A percentile compares a stretch with the other conserved stretches of the same genome.
Conservation (phyloP, 1,140 invertebrate species). For the Macrotrachela quadricornifera region DNA sequence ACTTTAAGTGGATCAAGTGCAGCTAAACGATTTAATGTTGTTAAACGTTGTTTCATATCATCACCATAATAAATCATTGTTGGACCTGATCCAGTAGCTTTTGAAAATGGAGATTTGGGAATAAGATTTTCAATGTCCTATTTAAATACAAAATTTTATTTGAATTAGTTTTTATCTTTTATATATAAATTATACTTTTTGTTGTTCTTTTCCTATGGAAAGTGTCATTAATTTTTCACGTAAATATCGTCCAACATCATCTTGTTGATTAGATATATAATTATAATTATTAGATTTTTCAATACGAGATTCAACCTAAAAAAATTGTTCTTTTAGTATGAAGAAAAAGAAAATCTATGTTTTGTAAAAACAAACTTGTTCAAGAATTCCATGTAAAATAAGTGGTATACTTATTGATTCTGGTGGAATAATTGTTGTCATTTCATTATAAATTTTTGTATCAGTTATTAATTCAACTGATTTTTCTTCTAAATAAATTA, state of each 20-base stretch:
- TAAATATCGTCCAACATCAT: slow-evolving; percentile 17
- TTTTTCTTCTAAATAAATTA: not conserved
- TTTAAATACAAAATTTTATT: too few relatives aligned
- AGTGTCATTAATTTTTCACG: too few relatives aligned
- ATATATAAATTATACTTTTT: not conserved
- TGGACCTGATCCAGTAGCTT: slow-evolving; percentile 10
- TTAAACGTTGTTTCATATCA: slow-evolving; percentile 15
- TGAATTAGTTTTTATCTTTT: too few relatives aligned
- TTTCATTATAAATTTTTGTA: slow-evolving; percentile 27
- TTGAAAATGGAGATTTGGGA: too few relatives aligned
- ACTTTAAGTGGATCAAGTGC: slow-evolving; percentile 19
- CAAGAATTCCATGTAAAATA: slow-evolving; percentile 26
- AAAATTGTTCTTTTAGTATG: not conserved
- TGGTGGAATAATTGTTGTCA: slow-evolving; percentile 24
- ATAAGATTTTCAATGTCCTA: too few relatives aligned
- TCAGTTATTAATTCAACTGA: slow-evolving; percentile 9
- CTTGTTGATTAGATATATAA: not conserved
- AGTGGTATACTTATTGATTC: slow-evolving; percentile 26
- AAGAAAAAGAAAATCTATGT: not conserved
- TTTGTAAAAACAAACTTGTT: slow-evolving; percentile 19
- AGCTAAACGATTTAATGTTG: not conserved
- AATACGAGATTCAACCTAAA: not conserved
- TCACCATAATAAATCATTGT: slow-evolving; percentile 21
- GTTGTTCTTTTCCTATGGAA: too few relatives aligned
- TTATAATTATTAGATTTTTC: not conserved